Evolutionary conservation across 2,113 vertebrate genomes (phyloP).

Genomic region (Mugil cephalus): DNA sequence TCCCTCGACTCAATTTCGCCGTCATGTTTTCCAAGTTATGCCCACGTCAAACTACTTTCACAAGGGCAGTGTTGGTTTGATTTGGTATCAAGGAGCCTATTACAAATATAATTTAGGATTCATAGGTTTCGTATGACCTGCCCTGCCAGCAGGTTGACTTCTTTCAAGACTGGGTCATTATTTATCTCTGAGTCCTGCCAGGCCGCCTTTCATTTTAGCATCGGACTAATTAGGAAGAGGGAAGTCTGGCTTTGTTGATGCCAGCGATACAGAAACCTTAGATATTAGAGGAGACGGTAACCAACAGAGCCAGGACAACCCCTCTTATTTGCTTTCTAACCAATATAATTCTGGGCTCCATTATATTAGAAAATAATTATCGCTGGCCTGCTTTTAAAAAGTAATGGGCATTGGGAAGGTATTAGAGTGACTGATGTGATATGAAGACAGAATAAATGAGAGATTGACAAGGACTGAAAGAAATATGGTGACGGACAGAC

Average conservation of each 20-base stretch:
- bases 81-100: conserved; percentile 26
- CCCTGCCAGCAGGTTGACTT: conserved; percentile 30
- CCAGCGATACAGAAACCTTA: conserved; percentile 6
- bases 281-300: conserved; percentile 1
- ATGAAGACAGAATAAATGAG: conserved; percentile 19
- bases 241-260: conserved; percentile 42
- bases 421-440: conserved; percentile 1
- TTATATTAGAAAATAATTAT: too few species aligned
- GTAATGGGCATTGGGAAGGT: neutral
- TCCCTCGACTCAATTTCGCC: neutral
- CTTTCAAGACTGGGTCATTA: conserved; percentile 40
- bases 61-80: conserved; percentile 11
- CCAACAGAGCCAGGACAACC: neutral
- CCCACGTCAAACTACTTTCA: conserved; percentile 21
- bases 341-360: conserved; percentile 23
- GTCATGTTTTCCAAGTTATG: conserved; percentile 13
- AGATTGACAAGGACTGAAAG: conserved; percentile 17
- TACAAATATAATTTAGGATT: conserved; percentile 37
- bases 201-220: conserved; percentile 31
- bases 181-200: conserved; percentile 33
- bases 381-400: neutral
- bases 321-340: conserved; percentile 16
- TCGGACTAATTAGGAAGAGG: conserved; percentile 45
- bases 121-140: conserved; percentile 31
- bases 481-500: neutral